phyloP scores from a whole-genome alignment of 2,888 invertebrate species.

The Pasiphila rectangulata region DNA sequence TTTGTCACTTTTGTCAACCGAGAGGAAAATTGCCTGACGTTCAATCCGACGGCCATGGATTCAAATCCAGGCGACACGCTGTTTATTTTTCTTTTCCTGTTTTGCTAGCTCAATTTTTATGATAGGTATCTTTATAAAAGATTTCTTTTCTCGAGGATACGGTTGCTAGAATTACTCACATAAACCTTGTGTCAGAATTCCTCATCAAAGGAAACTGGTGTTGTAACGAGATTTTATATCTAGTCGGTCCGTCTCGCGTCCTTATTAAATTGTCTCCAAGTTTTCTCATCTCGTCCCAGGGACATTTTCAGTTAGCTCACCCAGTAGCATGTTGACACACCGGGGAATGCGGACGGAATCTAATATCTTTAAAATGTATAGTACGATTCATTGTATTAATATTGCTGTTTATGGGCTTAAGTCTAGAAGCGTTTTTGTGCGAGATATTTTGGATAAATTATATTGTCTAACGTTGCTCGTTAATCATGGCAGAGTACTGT shows the following conservation, averaged over 20 bases:
- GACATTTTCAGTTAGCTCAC: conserved; percentile 40
- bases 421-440: too few relatives aligned
- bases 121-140: too few relatives aligned
- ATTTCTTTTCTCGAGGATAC: too few relatives aligned
- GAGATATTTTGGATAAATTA: too few relatives aligned
- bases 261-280: conserved; percentile 31
- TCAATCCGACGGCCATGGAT: too few relatives aligned
- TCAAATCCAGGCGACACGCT: too few relatives aligned
- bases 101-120: too few relatives aligned
- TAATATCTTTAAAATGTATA: not conserved
- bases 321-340: conserved; percentile 27
- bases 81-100: too few relatives aligned
- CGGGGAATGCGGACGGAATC: not conserved
- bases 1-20: too few relatives aligned
- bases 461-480: too few relatives aligned
- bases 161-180: not conserved
- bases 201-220: conserved; percentile 12
- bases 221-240: conserved; percentile 22
- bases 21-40: too few relatives aligned
- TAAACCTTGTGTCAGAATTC: conserved; percentile 9
- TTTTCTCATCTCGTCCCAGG: conserved; percentile 29
- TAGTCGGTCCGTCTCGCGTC: conserved; percentile 17
- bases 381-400: not conserved
- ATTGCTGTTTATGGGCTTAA: not conserved
- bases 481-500: too few relatives aligned